phyloP scores from a whole-genome alignment of 2,797 vertebrate species.

The Hozukius guyotensis region DNA sequence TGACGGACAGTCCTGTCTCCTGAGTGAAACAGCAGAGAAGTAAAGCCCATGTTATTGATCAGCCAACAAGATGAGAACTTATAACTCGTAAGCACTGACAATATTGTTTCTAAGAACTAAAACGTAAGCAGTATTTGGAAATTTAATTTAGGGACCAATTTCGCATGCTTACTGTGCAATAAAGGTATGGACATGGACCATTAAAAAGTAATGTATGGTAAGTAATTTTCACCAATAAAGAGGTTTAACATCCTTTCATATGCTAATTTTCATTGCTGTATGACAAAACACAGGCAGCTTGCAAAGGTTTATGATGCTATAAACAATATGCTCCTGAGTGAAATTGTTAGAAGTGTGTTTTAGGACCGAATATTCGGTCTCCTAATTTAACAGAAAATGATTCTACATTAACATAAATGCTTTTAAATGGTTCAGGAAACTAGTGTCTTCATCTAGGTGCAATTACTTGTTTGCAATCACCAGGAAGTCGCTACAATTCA shows the following conservation, averaged over 20 bases:
- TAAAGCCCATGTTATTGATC: slow-evolving; percentile 24
- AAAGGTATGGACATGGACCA: neutral
- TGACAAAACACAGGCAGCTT: neutral
- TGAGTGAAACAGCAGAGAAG: neutral
- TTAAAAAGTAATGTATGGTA: neutral
- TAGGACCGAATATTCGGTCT: neutral
- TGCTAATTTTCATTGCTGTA: neutral
- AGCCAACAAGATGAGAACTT: neutral
- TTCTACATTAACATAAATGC: neutral
- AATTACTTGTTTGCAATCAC: neutral
- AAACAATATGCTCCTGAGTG: neutral
- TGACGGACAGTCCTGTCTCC: neutral
- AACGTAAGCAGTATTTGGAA: neutral
- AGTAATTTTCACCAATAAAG: neutral
- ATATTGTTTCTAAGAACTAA: neutral
- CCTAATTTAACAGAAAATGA: neutral
- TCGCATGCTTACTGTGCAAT: neutral
- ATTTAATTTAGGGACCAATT: neutral
- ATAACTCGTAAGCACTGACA: neutral
- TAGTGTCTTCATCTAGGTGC: neutral
- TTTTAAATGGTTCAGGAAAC: neutral
- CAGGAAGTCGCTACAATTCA: neutral
- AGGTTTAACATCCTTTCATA: neutral
- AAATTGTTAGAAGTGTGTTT: neutral
- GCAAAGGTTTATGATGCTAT: neutral